Percentiles rank a stretch among this genome's conserved stretches.
Conservation (phyloP, 1,140 invertebrate species). For the Copidosoma floridanum region DNA sequence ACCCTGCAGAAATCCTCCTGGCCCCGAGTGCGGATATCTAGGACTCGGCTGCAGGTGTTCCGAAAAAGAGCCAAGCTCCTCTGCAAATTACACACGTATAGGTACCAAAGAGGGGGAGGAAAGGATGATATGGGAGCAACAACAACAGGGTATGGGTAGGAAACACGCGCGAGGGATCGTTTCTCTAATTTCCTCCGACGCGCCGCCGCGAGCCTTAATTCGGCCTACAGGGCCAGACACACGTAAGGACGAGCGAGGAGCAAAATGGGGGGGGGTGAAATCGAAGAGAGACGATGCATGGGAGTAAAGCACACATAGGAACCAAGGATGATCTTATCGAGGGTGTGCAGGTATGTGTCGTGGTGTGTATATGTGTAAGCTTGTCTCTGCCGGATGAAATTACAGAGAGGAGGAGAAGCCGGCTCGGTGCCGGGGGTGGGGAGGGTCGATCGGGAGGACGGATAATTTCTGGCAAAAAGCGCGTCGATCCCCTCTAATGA, state of each 20-base stretch:
- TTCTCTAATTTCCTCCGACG: slow-evolving; percentile 21
- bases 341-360: background rate
- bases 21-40: too few relatives aligned
- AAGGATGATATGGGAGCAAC: too few relatives aligned
- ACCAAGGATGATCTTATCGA: slow-evolving; percentile 16
- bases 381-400: slow-evolving; percentile 11
- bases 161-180: slow-evolving; percentile 17
- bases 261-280: background rate
- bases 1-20: too few relatives aligned
- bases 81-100: background rate
- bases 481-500: slow-evolving; percentile 20
- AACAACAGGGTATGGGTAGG: background rate
- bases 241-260: background rate
- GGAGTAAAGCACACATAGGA: slow-evolving; percentile 16
- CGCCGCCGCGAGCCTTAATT: background rate
- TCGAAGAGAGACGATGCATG: background rate
- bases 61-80: background rate
- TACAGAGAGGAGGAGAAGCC: background rate
- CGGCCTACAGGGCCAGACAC: background rate
- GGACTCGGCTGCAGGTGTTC: too few relatives aligned
- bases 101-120: too few relatives aligned
- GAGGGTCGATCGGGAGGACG: slow-evolving; percentile 6
- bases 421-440: background rate
- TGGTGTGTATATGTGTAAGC: background rate
- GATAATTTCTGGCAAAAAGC: slow-evolving; percentile 23